Evolutionary conservation across 2,113 vertebrate species (phyloP).

Genomic region (Lipophrys pholis): DNA sequence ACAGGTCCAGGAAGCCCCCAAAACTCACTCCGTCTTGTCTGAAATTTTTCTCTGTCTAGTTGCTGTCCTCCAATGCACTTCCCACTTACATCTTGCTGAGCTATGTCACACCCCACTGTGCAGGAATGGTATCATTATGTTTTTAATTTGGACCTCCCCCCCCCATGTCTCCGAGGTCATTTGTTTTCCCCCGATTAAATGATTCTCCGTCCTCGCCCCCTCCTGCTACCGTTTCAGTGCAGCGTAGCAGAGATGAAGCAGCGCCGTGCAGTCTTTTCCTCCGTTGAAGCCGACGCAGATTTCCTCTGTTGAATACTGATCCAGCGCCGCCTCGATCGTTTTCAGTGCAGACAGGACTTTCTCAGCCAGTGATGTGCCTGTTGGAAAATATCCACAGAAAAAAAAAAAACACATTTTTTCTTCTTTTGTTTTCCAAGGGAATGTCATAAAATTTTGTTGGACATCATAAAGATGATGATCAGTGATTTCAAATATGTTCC

Average conservation of each 20-base stretch:
- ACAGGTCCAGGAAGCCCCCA: constrained; percentile 15
- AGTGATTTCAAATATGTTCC: constrained; percentile 20
- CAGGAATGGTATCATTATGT: constrained; percentile 2
- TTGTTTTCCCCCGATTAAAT: constrained; percentile 34
- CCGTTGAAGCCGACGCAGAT: constrained; percentile 96
- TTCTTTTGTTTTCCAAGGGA: not conserved
- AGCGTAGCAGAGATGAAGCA: constrained; percentile 93
- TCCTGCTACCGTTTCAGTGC: constrained; percentile 87
- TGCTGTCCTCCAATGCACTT: constrained; percentile 3
- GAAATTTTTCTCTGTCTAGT: not conserved
- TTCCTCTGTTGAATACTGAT: constrained; percentile 84
- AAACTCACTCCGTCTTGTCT: constrained; percentile 2
- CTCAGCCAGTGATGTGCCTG: constrained; percentile 87
- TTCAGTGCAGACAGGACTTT: constrained; percentile 89
- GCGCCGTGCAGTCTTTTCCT: constrained; percentile 96
- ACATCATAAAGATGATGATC: constrained; percentile 3
- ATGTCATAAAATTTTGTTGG: constrained; percentile 15
- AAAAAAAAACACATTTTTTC: too few relatives aligned
- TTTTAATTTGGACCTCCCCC: constrained; percentile 34
- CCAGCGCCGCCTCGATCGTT: constrained; percentile 88
- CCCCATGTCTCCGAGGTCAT: constrained; percentile 24
- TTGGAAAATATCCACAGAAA: constrained; percentile 8
- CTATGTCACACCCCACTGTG: constrained; percentile 9
- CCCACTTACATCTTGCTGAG: constrained; percentile 9
- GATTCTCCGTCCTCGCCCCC: not conserved